These are phyloP conservation scores for Xiphorhynchus elegans DNA, from an alignment of 2,113 vertebrate species.

Conservation along the genomic window DNA sequence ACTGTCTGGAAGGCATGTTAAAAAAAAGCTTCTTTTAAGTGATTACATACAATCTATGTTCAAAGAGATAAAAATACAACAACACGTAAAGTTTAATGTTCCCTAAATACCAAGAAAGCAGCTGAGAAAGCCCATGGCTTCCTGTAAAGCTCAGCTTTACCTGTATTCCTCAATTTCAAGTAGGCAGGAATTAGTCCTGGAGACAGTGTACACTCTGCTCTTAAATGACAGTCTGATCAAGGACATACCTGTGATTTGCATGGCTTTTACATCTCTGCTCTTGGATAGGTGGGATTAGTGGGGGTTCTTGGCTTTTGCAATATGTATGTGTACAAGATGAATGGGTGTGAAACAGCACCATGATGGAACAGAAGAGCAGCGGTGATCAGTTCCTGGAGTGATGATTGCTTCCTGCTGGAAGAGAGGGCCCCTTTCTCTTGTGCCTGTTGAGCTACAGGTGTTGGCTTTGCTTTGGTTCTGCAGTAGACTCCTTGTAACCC, in stretches of 20 bases:
- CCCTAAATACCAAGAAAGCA: not conserved
- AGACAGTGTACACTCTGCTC: fast-evolving
- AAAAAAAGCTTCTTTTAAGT: not conserved
- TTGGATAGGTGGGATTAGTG: not conserved
- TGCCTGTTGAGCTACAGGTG: not conserved
- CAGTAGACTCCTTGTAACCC: fast-evolving
- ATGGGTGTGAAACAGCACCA: fast-evolving
- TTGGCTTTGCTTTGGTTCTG: not conserved
- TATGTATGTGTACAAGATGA: fast-evolving
- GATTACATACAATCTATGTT: not conserved
- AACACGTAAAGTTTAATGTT: not conserved
- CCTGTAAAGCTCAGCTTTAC: not conserved
- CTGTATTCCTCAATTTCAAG: not conserved
- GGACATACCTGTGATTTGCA: not conserved
- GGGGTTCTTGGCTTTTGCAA: not conserved
- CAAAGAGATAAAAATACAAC: not conserved
- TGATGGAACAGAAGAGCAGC: not conserved
- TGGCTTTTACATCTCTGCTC: not conserved
- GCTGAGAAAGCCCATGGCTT: not conserved
- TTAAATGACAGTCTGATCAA: not conserved
- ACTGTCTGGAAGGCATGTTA: not conserved
- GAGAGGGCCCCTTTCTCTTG: not conserved
- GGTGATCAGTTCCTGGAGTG: not conserved
- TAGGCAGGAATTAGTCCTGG: not conserved
- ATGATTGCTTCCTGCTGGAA: not conserved